Evolutionary conservation across 2,888 invertebrate genomes (phyloP).

Genomic region (Schrankia costaestrigalis): DNA sequence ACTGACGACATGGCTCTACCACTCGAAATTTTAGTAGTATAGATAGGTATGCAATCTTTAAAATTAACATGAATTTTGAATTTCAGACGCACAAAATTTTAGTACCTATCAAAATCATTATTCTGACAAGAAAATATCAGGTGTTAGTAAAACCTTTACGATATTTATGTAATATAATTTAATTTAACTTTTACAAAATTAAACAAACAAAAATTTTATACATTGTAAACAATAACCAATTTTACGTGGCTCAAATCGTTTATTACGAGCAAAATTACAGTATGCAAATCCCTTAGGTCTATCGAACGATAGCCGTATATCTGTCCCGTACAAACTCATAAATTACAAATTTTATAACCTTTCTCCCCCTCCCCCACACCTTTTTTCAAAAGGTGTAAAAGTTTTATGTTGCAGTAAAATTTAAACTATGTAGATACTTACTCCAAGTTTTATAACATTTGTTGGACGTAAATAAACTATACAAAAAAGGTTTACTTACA

Average conservation of each 20-base stretch:
- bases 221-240: not conserved
- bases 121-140: too few species aligned
- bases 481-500: too few species aligned
- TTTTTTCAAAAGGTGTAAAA: slow-evolving; percentile 58
- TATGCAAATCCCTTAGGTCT: slow-evolving; percentile 32
- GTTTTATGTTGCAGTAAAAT: slow-evolving; percentile 54
- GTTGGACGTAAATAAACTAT: not conserved
- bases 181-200: not conserved
- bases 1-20: too few species aligned
- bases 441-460: not conserved
- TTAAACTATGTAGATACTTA: slow-evolving; percentile 21
- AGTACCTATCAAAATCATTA: too few species aligned
- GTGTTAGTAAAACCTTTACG: too few species aligned
- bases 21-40: too few species aligned
- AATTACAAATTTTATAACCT: slow-evolving; percentile 62
- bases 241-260: slow-evolving; percentile 13
- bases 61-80: too few species aligned
- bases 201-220: slow-evolving; percentile 5
- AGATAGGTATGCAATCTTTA: too few species aligned
- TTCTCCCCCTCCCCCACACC: slow-evolving; percentile 18
- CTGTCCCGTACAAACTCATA: slow-evolving; percentile 42
- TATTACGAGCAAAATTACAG: slow-evolving; percentile 25
- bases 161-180: slow-evolving; percentile 16
- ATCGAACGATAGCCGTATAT: slow-evolving; percentile 31
- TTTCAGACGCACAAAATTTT: too few species aligned